Percentiles rank a stretch among this genome's conserved stretches.
phyloP scores from a whole-genome alignment of 2,797 vertebrate species.

The Poeciliopsis infans region DNA sequence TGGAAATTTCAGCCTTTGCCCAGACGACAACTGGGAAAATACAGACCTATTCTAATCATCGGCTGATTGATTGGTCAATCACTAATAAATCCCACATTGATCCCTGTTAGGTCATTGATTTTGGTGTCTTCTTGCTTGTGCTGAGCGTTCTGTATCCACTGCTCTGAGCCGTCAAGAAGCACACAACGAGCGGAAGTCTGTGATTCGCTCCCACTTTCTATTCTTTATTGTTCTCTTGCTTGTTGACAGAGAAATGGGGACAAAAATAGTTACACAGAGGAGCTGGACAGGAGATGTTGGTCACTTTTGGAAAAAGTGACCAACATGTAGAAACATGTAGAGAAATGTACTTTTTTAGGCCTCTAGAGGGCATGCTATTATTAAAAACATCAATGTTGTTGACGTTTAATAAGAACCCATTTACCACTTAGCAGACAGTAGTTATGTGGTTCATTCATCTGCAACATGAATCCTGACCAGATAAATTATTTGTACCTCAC shows the following conservation, averaged over 20 bases:
- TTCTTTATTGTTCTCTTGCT: slow-evolving; percentile 64
- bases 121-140: slow-evolving; percentile 32
- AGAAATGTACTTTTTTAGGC: slow-evolving; percentile 6
- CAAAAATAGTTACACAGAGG: slow-evolving; percentile 51
- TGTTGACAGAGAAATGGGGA: slow-evolving; percentile 55
- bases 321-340: no score
- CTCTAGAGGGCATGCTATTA: slow-evolving; percentile 55
- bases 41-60: neutral
- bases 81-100: neutral
- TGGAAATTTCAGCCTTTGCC: neutral
- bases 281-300: slow-evolving; percentile 12
- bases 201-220: slow-evolving; percentile 46
- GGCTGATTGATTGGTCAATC: neutral
- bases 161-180: slow-evolving; percentile 26
- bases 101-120: slow-evolving; percentile 13
- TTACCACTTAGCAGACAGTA: neutral
- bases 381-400: neutral
- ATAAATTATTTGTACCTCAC: neutral
- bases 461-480: neutral
- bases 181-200: slow-evolving; percentile 43
- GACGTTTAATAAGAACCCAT: slow-evolving; percentile 6
- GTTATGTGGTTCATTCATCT: neutral
- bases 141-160: slow-evolving; percentile 22
- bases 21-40: neutral
- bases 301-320: slow-evolving; percentile 4